Conservation (phyloP, 2,113 vertebrate species). For the Chamaetylas fuelleborni region DNA sequence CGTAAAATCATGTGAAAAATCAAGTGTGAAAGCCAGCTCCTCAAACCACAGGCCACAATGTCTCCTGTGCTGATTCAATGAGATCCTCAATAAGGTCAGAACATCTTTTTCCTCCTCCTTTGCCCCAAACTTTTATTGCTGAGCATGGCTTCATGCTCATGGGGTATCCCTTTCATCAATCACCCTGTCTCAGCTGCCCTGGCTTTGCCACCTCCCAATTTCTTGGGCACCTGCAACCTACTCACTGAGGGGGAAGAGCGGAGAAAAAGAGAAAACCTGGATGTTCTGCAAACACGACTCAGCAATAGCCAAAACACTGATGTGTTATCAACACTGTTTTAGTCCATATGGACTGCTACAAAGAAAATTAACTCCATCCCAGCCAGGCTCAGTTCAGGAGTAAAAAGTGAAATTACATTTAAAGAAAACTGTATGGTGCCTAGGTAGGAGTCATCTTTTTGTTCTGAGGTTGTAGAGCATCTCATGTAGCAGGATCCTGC, state of each 20-base stretch:
- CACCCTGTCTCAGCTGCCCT: neutral
- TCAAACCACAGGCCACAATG: neutral
- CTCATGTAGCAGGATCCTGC: neutral
- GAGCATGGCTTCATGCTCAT: neutral
- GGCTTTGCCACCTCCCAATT: neutral
- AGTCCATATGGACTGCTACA: neutral
- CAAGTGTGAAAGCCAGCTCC: neutral
- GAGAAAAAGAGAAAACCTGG: neutral
- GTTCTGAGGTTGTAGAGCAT: neutral
- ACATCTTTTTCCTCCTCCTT: neutral
- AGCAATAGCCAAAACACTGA: neutral
- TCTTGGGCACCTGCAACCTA: neutral
- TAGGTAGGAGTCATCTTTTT: neutral
- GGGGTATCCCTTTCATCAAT: neutral
- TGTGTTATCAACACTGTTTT: neutral
- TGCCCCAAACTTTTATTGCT: neutral
- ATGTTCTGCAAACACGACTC: neutral
- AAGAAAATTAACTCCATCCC: neutral
- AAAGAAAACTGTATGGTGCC: neutral
- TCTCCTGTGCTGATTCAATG: neutral
- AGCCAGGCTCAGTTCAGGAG: neutral
- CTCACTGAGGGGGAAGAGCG: neutral
- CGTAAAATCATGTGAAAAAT: neutral
- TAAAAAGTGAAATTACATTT: neutral
- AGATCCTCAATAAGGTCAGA: neutral